These are phyloP conservation scores for Anoplopoma fimbria DNA, from an alignment of 2,113 vertebrate genomes.

Conservation along the genomic window DNA sequence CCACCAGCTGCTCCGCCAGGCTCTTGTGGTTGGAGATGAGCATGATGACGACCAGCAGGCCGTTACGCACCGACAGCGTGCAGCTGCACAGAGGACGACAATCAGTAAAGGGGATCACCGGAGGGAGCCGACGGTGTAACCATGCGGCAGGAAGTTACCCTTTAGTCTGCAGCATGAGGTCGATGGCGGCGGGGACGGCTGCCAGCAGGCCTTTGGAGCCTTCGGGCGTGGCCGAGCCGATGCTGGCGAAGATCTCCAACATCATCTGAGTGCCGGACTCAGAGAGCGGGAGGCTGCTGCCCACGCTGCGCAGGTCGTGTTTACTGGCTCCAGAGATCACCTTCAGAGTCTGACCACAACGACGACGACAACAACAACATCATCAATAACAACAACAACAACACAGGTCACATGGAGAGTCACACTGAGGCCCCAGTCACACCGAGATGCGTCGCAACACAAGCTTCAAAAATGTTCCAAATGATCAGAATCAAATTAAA, in stretches of 20 bases:
- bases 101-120: background rate
- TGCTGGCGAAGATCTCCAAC: slow-evolving; percentile 96
- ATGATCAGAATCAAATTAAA: too few relatives aligned
- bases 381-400: background rate
- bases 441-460: too few relatives aligned
- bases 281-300: slow-evolving; percentile 78
- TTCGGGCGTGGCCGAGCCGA: slow-evolving; percentile 90
- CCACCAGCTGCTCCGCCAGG: slow-evolving; percentile 90
- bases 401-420: too few relatives aligned
- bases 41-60: slow-evolving; percentile 90
- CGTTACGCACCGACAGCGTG: slow-evolving; percentile 86
- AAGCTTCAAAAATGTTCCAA: too few relatives aligned
- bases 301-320: slow-evolving; percentile 79
- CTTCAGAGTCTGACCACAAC: slow-evolving; percentile 87
- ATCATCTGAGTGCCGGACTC: slow-evolving; percentile 90
- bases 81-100: slow-evolving; percentile 79
- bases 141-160: slow-evolving; percentile 82
- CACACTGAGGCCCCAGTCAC: too few relatives aligned
- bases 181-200: slow-evolving; percentile 87
- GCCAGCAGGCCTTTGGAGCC: slow-evolving; percentile 87
- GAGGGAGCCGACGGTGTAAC: too few relatives aligned
- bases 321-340: slow-evolving; percentile 90
- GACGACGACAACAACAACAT: background rate
- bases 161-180: slow-evolving; percentile 87
- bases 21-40: slow-evolving; percentile 90